Percentiles rank a stretch among this genome's conserved stretches.
Evolutionary conservation across 1,140 invertebrate species (phyloP).

Genomic region (Tyrophagus putrescentiae): DNA sequence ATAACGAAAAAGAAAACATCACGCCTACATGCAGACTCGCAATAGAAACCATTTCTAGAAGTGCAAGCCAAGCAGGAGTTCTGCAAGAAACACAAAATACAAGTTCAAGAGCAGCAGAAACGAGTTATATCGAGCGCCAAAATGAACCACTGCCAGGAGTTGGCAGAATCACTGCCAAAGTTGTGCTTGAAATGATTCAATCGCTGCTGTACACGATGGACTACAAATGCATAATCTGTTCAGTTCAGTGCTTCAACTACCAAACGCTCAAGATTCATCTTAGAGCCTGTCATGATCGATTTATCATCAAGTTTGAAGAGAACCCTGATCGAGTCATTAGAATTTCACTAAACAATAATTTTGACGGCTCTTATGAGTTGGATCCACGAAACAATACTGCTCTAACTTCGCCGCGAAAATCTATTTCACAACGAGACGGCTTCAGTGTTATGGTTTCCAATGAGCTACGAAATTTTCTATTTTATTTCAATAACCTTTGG

Average conservation of each 20-base stretch:
- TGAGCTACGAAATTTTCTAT: not conserved
- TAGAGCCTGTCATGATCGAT: slow-evolving; percentile 78
- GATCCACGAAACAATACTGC: slow-evolving; percentile 68
- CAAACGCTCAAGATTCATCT: slow-evolving; percentile 83
- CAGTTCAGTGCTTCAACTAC: slow-evolving; percentile 65
- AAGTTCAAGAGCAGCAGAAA: no score
- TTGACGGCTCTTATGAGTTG: slow-evolving; percentile 88
- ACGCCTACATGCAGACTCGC: no score
- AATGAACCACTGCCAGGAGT: no score
- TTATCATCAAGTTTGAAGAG: slow-evolving; percentile 82
- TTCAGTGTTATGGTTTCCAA: slow-evolving; percentile 75
- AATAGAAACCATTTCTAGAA: no score
- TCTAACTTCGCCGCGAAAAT: slow-evolving; percentile 51
- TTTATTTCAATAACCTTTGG: no score
- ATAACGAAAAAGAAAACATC: no score
- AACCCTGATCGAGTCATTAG: slow-evolving; percentile 75
- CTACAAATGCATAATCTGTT: slow-evolving; percentile 86
- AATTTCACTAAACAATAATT: slow-evolving; percentile 83
- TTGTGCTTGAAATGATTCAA: no score
- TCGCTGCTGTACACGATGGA: no score
- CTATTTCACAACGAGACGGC: slow-evolving; percentile 63
- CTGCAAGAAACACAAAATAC: no score
- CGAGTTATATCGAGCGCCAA: no score
- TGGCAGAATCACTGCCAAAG: no score
- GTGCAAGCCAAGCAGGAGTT: no score